Evolutionary conservation across 1,140 invertebrate genomes (phyloP).

Genomic region (Thaumatotibia leucotreta): DNA sequence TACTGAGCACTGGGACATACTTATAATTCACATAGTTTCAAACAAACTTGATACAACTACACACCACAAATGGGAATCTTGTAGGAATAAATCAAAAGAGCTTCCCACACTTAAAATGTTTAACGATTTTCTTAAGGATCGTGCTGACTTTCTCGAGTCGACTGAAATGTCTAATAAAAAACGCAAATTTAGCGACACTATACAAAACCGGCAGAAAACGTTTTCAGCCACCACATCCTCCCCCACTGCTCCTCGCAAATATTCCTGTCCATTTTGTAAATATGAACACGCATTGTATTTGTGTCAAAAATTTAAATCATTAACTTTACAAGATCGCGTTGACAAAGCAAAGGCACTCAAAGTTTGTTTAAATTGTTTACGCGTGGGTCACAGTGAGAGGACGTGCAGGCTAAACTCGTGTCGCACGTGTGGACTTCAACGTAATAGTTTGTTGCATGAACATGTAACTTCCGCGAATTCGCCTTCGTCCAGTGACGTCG

Average conservation of each 20-base stretch:
- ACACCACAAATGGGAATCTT: conserved; percentile 23
- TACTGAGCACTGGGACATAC: conserved; percentile 20
- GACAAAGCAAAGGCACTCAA: too few relatives aligned
- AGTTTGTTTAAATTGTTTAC: too few relatives aligned
- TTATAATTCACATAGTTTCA: conserved; percentile 20
- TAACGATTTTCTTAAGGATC: conserved; percentile 26
- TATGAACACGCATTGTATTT: too few relatives aligned
- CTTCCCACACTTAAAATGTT: conserved; percentile 21
- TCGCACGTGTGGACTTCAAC: neutral
- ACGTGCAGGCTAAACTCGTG: too few relatives aligned
- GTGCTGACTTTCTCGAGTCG: too few relatives aligned
- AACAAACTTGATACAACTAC: conserved; percentile 22
- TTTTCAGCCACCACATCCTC: neutral
- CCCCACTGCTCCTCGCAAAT: too few relatives aligned
- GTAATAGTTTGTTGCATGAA: neutral
- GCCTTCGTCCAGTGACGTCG: neutral
- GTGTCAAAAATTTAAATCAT: too few relatives aligned
- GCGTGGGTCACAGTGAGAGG: too few relatives aligned
- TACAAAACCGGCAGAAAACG: neutral
- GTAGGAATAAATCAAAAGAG: conserved; percentile 17
- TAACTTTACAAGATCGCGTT: too few relatives aligned
- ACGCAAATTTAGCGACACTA: neutral
- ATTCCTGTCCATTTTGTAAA: neutral
- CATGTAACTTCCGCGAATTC: neutral
- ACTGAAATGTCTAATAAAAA: conserved; percentile 21